phyloP scores from a whole-genome alignment of 2,113 vertebrate genomes.

The Pitta sordida region DNA sequence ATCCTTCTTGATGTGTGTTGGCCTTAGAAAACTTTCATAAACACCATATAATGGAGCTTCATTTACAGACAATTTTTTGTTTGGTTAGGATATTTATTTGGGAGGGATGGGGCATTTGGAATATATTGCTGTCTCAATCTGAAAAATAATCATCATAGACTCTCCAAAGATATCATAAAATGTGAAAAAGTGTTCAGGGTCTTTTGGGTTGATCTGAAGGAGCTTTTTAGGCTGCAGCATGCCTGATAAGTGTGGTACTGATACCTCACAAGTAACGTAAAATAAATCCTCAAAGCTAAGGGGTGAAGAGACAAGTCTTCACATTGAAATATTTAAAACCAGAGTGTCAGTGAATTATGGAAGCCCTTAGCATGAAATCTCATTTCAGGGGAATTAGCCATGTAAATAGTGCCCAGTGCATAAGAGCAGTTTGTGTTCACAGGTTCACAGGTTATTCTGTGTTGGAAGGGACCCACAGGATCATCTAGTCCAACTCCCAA shows the following conservation, averaged over 20 bases:
- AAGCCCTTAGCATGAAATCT: neutral
- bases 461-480: too few species aligned
- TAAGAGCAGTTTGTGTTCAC: neutral
- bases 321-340: neutral
- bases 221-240: neutral
- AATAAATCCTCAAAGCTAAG: neutral
- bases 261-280: neutral
- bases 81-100: neutral
- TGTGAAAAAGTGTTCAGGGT: neutral
- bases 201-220: neutral
- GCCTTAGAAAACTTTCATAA: neutral
- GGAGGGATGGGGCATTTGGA: neutral
- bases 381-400: neutral
- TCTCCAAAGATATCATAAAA: neutral
- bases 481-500: too few species aligned
- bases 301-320: neutral
- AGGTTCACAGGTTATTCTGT: too few species aligned
- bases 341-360: neutral
- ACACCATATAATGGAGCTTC: neutral
- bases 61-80: neutral
- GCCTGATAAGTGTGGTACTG: neutral
- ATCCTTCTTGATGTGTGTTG: neutral
- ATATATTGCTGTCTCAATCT: neutral
- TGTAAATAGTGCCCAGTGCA: neutral
- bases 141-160: neutral